Evolutionary conservation across 2,888 invertebrate species (phyloP).

Genomic region (Cerceris ruficornis): DNA sequence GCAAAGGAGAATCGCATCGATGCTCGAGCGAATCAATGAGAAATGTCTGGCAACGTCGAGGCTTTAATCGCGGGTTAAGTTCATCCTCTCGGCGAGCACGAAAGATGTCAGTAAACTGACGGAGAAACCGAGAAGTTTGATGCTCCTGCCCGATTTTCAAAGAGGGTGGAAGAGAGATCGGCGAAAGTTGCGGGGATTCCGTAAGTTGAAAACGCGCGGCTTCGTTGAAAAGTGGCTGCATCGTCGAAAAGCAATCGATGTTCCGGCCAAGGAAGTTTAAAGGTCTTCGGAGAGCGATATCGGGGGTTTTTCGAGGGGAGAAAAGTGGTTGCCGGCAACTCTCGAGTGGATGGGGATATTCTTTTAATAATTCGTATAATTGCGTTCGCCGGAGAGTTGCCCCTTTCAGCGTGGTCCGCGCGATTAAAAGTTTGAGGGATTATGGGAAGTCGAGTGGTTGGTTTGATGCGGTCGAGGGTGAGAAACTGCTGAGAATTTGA

Average conservation of each 20-base stretch:
- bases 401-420: no score
- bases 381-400: neutral
- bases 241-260: constrained; percentile 30
- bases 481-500: no score
- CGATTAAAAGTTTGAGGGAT: no score
- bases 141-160: constrained; percentile 34
- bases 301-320: neutral
- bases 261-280: constrained; percentile 13
- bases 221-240: constrained; percentile 36
- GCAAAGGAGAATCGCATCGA: no score
- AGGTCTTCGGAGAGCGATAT: constrained; percentile 23
- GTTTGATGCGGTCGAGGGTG: no score
- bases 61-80: constrained; percentile 33
- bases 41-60: constrained; percentile 1
- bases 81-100: constrained; percentile 35
- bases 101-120: constrained; percentile 25
- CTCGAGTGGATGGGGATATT: neutral
- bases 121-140: constrained; percentile 37
- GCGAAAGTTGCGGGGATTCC: constrained; percentile 51
- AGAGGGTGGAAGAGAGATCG: constrained; percentile 17
- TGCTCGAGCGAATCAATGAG: constrained; percentile 2
- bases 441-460: no score
- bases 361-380: constrained; percentile 10
- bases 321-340: neutral
- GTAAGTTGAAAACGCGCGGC: constrained; percentile 19